Percentiles rank a stretch among this genome's conserved stretches.
These are phyloP conservation scores for Talpa occidentalis DNA, from an alignment of 2,113 vertebrate genomes.

Conservation along the genomic window DNA sequence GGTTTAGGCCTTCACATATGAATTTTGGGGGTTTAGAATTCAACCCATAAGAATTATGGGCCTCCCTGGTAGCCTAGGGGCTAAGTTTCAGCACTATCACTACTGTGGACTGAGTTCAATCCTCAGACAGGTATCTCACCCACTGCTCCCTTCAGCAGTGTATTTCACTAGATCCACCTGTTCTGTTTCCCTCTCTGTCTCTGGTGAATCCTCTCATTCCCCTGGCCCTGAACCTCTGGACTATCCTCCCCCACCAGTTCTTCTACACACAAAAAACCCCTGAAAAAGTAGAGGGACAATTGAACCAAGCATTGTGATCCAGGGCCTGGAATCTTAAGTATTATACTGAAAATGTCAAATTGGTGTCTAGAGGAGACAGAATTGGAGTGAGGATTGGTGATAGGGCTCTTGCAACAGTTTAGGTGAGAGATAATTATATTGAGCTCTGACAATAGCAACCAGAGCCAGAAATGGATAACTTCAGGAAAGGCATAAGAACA, in stretches of 20 bases:
- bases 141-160: too few relatives aligned
- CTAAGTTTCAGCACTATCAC: too few relatives aligned
- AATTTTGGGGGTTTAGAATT: background rate
- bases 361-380: background rate
- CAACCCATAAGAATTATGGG: background rate
- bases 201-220: too few relatives aligned
- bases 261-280: too few relatives aligned
- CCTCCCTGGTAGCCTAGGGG: background rate
- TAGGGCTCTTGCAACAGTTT: background rate
- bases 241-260: too few relatives aligned
- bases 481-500: background rate
- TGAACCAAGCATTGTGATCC: background rate
- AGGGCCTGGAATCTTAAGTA: background rate
- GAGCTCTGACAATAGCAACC: background rate
- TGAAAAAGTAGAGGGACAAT: background rate
- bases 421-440: background rate
- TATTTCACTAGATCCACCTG: too few relatives aligned
- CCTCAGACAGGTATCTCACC: too few relatives aligned
- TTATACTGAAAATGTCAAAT: background rate
- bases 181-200: too few relatives aligned
- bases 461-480: background rate
- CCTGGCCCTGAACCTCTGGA: too few relatives aligned
- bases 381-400: background rate
- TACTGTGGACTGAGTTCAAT: too few relatives aligned
- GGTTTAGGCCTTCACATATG: background rate